phyloP scores from a whole-genome alignment of 2,888 invertebrate species.

The Limnephilus marmoratus region DNA sequence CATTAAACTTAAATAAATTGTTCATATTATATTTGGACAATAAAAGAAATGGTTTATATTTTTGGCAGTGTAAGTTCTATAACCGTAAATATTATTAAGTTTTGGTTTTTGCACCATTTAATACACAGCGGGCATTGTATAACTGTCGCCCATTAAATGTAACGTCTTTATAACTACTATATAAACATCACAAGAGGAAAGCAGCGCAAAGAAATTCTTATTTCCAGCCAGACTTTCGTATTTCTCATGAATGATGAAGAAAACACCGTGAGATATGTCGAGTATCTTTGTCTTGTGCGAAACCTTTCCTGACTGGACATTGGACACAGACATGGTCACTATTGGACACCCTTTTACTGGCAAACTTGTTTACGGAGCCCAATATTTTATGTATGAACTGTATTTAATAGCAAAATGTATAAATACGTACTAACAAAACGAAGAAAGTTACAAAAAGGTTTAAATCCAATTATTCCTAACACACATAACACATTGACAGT shows the following conservation, averaged over 20 bases:
- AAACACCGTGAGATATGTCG: not conserved
- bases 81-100: not conserved
- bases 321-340: not conserved
- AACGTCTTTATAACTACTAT: not conserved
- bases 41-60: not conserved
- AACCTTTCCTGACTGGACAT: not conserved
- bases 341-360: slow-evolving; percentile 17
- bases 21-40: not conserved
- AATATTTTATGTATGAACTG: slow-evolving; percentile 6
- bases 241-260: not conserved
- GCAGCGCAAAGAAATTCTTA: not conserved
- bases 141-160: not conserved
- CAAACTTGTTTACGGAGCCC: slow-evolving; percentile 35
- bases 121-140: not conserved
- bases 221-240: not conserved
- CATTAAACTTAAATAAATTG: too few relatives aligned
- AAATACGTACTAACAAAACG: not conserved
- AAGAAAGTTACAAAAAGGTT: not conserved
- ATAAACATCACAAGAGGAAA: not conserved
- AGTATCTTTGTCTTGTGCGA: not conserved
- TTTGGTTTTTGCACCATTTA: not conserved
- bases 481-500: not conserved
- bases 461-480: not conserved
- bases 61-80: not conserved
- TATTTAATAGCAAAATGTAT: not conserved